phyloP scores from a whole-genome alignment of 1,140 invertebrate species.

The Monomorium pharaonis region DNA sequence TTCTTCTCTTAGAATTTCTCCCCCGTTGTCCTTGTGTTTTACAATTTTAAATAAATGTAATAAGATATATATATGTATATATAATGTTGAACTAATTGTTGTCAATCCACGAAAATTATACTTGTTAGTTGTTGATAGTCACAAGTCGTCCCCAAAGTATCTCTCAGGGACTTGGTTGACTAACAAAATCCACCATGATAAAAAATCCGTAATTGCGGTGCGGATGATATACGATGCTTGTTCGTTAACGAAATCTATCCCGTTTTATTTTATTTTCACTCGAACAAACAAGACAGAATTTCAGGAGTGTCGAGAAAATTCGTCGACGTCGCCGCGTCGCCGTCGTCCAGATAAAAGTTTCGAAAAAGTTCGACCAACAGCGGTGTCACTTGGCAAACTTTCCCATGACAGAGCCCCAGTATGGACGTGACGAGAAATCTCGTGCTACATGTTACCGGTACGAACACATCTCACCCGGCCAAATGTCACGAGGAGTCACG shows the following conservation, averaged over 20 bases:
- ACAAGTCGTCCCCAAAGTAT: not conserved
- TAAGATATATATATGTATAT: not conserved
- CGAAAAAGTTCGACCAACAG: conserved; percentile 7
- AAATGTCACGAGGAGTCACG: not conserved
- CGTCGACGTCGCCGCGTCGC: not conserved
- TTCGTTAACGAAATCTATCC: not conserved
- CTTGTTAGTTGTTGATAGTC: not conserved
- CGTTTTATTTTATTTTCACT: conserved; percentile 27
- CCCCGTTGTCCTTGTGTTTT: not conserved
- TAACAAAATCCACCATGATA: not conserved
- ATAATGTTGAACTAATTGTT: not conserved
- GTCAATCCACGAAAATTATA: not conserved
- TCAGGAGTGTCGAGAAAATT: conserved; percentile 14
- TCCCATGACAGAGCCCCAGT: not conserved
- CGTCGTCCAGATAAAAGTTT: not conserved
- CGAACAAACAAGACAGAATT: not conserved
- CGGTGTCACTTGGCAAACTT: conserved; percentile 22
- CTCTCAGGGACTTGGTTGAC: not conserved
- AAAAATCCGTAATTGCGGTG: not conserved
- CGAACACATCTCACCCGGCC: not conserved
- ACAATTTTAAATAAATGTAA: not conserved
- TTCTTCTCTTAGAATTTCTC: not conserved
- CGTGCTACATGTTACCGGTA: not conserved
- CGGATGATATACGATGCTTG: not conserved
- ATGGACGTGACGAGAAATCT: conserved; percentile 20